Percentiles rank a stretch among this genome's conserved stretches.
Evolutionary conservation across 1,140 invertebrate genomes (phyloP).

Genomic region (Drosophila subobscura): DNA sequence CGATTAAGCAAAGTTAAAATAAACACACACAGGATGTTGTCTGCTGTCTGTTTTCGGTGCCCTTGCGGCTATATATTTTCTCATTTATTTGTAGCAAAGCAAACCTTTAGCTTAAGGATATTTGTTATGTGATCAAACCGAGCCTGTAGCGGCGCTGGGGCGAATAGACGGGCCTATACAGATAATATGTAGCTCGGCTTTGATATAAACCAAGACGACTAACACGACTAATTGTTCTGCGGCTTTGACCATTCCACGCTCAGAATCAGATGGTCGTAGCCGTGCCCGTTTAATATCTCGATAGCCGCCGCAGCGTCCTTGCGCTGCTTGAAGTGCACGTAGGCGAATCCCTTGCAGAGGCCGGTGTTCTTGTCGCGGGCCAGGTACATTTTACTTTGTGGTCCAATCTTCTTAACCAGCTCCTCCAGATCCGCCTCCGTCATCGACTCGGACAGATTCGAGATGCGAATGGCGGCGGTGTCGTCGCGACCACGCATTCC

Average conservation of each 20-base stretch:
- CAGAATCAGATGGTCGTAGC: conserved; percentile 99
- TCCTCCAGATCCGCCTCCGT: conserved; percentile 97
- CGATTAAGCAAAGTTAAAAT: no score
- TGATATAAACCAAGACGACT: conserved; percentile 8
- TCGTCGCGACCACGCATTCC: conserved; percentile 91
- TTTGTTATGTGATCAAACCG: conserved; percentile 35
- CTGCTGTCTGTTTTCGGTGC: conserved; percentile 13
- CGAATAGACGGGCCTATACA: conserved; percentile 6
- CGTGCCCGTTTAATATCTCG: conserved; percentile 94
- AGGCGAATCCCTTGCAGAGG: conserved; percentile 97
- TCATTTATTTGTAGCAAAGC: conserved; percentile 62
- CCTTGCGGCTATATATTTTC: conserved; percentile 24
- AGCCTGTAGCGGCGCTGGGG: conserved; percentile 37
- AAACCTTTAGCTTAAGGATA: conserved; percentile 68
- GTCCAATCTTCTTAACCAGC: conserved; percentile 89
- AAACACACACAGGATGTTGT: no score
- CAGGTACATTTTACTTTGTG: conserved; percentile 91
- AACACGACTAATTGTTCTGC: conserved; percentile 79
- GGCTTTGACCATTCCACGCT: conserved; percentile 99
- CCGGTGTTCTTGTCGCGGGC: conserved; percentile 94
- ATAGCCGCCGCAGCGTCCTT: conserved; percentile 97
- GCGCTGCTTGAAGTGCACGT: conserved; percentile 96
- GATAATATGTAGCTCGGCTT: conserved; percentile 13
- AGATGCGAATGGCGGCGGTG: conserved; percentile 96
- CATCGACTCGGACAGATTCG: conserved; percentile 98